Conservation (phyloP, 2,888 invertebrate species). For the Caenorhabditis sp. region DNA sequence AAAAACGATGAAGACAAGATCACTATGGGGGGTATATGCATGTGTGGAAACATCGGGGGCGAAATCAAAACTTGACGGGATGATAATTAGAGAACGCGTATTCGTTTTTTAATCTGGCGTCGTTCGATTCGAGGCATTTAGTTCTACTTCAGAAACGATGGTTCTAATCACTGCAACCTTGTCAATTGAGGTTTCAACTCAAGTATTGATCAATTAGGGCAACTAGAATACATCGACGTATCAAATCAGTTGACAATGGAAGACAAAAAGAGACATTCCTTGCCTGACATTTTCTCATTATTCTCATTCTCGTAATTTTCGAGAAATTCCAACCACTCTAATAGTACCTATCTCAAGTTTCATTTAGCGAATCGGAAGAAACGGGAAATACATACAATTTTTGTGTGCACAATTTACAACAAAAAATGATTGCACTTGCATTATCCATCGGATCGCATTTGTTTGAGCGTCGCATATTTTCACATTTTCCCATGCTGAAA, state of each 20-base stretch:
- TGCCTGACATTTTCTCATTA: conserved; percentile 18
- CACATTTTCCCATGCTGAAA: conserved; percentile 2
- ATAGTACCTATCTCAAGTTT: conserved; percentile 2
- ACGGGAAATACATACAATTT: conserved; percentile 30
- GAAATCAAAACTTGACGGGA: conserved; percentile 46
- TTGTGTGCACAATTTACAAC: conserved; percentile 46
- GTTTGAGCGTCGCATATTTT: conserved; percentile 5
- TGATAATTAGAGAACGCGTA: conserved; percentile 46
- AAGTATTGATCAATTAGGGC: conserved; percentile 58
- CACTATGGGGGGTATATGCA: conserved; percentile 15
- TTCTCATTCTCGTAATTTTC: neutral
- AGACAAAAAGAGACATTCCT: conserved; percentile 38
- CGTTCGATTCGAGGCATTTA: neutral
- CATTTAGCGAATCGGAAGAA: neutral
- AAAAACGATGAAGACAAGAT: conserved; percentile 20
- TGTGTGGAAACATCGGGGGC: conserved; percentile 22
- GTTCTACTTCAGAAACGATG: conserved; percentile 4
- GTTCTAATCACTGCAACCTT: conserved; percentile 24
- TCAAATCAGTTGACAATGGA: conserved; percentile 59
- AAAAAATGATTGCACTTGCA: conserved; percentile 43
- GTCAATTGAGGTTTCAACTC: conserved; percentile 34
- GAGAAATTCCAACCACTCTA: neutral
- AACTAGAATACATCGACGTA: conserved; percentile 49
- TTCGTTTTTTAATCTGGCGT: conserved; percentile 8
- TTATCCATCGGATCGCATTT: conserved; percentile 7